Conservation (phyloP, 1,140 invertebrate species). For the Drosophila aff. region DNA sequence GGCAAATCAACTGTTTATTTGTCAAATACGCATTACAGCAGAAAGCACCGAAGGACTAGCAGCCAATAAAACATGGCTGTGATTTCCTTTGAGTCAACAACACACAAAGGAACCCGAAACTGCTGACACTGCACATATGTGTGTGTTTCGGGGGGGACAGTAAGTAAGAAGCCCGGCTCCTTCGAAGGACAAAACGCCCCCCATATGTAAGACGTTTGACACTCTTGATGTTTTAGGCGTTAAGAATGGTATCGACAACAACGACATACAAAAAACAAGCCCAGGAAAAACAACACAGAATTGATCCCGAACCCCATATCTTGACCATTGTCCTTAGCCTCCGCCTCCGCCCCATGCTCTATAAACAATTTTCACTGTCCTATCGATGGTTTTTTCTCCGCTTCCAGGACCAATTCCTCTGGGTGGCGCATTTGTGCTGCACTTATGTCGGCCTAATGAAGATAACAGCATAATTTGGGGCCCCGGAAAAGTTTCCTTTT, state of each 20-base stretch:
- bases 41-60: constrained; percentile 56
- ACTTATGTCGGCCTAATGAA: constrained; percentile 83
- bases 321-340: constrained; percentile 25
- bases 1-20: constrained; percentile 83
- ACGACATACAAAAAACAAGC: constrained; percentile 35
- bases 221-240: constrained; percentile 79
- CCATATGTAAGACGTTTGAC: constrained; percentile 57
- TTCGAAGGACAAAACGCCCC: constrained; percentile 61
- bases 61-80: constrained; percentile 71
- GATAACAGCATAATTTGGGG: constrained; percentile 83
- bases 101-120: constrained; percentile 35
- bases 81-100: constrained; percentile 77
- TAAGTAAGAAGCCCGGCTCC: not conserved
- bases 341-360: constrained; percentile 33
- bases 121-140: constrained; percentile 80
- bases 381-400: constrained; percentile 38
- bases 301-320: constrained; percentile 53
- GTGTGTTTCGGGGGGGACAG: constrained; percentile 8
- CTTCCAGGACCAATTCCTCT: constrained; percentile 60
- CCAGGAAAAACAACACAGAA: constrained; percentile 33
- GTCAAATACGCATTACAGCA: constrained; percentile 81
- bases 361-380: constrained; percentile 79
- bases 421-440: constrained; percentile 78
- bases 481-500: constrained; percentile 42
- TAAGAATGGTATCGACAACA: constrained; percentile 38